phyloP scores from a whole-genome alignment of 2,113 vertebrate genomes.

The Tursiops truncatus region DNA sequence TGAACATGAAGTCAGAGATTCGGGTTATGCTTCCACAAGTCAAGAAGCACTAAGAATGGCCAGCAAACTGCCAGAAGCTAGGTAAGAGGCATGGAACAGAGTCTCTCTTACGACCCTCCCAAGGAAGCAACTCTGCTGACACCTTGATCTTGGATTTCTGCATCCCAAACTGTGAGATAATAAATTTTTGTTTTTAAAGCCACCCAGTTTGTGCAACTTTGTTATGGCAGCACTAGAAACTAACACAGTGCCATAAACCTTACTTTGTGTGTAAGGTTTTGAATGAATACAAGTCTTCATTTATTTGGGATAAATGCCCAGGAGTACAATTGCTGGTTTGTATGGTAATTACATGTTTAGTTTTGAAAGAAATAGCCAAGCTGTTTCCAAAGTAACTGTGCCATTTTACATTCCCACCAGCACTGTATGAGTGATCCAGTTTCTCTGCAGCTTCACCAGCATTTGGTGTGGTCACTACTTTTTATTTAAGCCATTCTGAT shows the following conservation, averaged over 20 bases:
- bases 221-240: background rate
- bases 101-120: background rate
- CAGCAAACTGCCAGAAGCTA: background rate
- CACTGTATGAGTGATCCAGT: background rate
- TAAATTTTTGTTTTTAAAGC: background rate
- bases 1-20: background rate
- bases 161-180: background rate
- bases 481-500: slow-evolving; percentile 4
- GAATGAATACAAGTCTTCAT: background rate
- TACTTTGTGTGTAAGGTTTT: background rate
- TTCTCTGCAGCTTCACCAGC: background rate
- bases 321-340: background rate
- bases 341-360: background rate
- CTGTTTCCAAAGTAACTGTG: background rate
- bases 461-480: background rate
- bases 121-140: background rate
- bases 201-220: background rate
- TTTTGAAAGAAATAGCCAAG: background rate
- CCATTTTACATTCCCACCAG: background rate
- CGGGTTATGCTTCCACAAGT: background rate
- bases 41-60: background rate
- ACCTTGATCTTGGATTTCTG: background rate
- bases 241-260: background rate
- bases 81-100: background rate
- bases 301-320: background rate